Base-by-base conservation (phyloP, 2,113 vertebrate species). In the Ochotona princeps region DNA sequence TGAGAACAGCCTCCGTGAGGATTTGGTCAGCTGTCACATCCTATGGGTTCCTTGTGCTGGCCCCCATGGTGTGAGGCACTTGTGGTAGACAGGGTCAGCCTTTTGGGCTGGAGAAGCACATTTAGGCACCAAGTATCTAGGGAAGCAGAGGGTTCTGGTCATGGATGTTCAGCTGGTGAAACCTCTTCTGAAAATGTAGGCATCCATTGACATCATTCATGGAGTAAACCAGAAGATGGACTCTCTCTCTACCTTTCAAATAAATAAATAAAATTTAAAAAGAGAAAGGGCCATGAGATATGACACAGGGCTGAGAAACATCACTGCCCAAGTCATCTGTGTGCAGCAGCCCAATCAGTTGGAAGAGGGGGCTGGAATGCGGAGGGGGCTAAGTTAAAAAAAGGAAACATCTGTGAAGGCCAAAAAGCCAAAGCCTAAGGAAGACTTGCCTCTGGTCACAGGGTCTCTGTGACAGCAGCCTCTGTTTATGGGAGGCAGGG, bases 291-390 rank as follows among this genome's bases (percentile, higher is more conserved):
- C 1, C 6, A 0, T 3, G 12, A 20, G 18, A 49, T 78, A 65
- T 60, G 70, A 60, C 14, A 4, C 30, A 8, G 32, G 44, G 28
- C 30, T 66, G 17, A 6, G 44, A 20, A 13, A 73, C 5, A 44
- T 44, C 38, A 92, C 30, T 30, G 2, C 9, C 69, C n/a, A 2
- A 14, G 28, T 63, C 60, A 81, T 44, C 30, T 7, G 18, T 35
- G n/a, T 0, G 26, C 30, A 3, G 9, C 28, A 87, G 66, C 23
- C 60, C 25, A 8, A 15, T 15, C 61, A 32, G 66, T 21, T 0
- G 21, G 5, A 7, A 30, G 30, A 28, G 5, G 12, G 51, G 15
- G 0, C 2, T 2, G 7, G 2, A 60, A 10, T 47, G 4, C 11
- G 26, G 28, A 0, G 54, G 23, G 65, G 15, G 12, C 20, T 38